phyloP scores from a whole-genome alignment of 2,888 invertebrate genomes.

The Lepidochrysops patricia region DNA sequence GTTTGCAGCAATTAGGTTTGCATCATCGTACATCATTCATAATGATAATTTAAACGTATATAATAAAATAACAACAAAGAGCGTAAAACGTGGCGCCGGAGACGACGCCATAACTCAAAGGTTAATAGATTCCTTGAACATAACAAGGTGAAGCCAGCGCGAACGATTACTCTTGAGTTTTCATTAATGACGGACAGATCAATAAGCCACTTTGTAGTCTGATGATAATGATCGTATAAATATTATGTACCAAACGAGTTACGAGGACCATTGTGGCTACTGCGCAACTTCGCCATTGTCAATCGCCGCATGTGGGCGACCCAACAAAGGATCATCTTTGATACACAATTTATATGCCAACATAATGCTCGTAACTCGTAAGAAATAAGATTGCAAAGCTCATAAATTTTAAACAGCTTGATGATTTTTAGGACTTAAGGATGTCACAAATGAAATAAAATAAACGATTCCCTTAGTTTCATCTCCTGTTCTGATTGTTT shows the following conservation, averaged over 20 bases:
- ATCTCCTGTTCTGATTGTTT: too few species aligned
- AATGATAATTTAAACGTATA: slow-evolving; percentile 2
- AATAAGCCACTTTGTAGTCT: slow-evolving; percentile 44
- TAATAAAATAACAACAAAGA: slow-evolving; percentile 5
- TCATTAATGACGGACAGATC: slow-evolving; percentile 32
- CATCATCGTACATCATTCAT: neutral
- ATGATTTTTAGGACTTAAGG: neutral
- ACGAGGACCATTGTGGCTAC: slow-evolving; percentile 49
- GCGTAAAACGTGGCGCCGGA: slow-evolving; percentile 7
- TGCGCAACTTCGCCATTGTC: slow-evolving; percentile 53
- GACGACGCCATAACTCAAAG: neutral
- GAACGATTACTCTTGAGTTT: slow-evolving; percentile 19
- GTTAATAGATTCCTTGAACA: slow-evolving; percentile 11
- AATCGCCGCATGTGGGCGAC: slow-evolving; percentile 46
- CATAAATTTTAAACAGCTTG: neutral
- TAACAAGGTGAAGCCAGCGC: slow-evolving; percentile 14
- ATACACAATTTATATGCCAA: slow-evolving; percentile 11
- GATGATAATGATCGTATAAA: slow-evolving; percentile 39
- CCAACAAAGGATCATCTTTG: slow-evolving; percentile 24
- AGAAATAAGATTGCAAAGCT: neutral
- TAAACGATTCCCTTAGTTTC: too few species aligned
- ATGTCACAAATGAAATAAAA: neutral
- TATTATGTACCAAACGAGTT: slow-evolving; percentile 26
- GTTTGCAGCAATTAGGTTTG: neutral
- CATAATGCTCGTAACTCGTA: slow-evolving; percentile 7